Base-by-base conservation (phyloP, 2,797 vertebrate species). In the Neomorphus geoffroyi region DNA sequence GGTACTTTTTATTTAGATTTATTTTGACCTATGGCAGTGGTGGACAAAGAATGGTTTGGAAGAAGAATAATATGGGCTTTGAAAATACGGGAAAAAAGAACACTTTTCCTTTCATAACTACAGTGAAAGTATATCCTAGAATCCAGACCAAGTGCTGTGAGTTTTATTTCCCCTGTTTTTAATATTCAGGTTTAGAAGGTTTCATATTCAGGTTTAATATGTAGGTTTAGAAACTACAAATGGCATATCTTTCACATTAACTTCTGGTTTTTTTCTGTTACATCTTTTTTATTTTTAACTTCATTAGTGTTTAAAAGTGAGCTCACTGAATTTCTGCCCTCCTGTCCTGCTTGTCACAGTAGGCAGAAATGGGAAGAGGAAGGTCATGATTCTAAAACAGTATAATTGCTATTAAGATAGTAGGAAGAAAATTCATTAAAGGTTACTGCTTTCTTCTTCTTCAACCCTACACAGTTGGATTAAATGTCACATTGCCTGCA, bases 361-460 rank as follows among this genome's bases (percentile, higher is more conserved):
- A 92, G 93, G 51, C n/a, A 91, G 50, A 81, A 90, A 78, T 81
- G 43, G 45, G n/a, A 86, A 89, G 18, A 84, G 41, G 73, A 95
- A 95, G 89, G 77, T 86, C 87, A 80, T 71, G 50, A 58, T 70
- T 90, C 69, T 88, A 77, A 95, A 90, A 75, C 24, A 86, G 45
- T 54, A 37, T 80, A 84, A 95, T 84, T 94, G 58, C 60, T 96
- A 84, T 93, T 86, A 88, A 92, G 94, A 95, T 73, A 80, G 32
- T 43, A 61, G 26, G 39, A 86, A 81, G 46, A 90, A 67, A 88
- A 86, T 54, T 78, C 37, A 84, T 92, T 95, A 88, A 96, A 91
- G 65, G 88, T 92, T 92, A 82, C 53, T 93, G 27, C 32, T 84
- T 89, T 87, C 72, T 92, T 93, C 41, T 93, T 84, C 66, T 35